A percentile compares a stretch with the other conserved stretches of the same genome.
Evolutionary conservation across 2,888 invertebrate genomes (phyloP).

Genomic region (Drosophila tripunctata): DNA sequence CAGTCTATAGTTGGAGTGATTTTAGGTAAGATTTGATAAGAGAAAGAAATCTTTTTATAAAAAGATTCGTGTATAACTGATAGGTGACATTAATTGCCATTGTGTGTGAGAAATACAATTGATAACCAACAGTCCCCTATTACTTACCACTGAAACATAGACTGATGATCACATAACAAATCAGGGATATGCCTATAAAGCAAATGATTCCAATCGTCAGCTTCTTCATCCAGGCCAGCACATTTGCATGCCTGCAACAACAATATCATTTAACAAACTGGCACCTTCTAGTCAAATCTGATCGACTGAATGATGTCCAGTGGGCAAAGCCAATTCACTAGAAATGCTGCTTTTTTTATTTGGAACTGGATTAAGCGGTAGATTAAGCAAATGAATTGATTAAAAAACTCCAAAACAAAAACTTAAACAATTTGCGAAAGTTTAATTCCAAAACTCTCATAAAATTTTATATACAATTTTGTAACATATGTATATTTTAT

Average conservation of each 20-base stretch:
- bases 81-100: constrained; percentile 26
- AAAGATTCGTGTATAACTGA: too few species aligned
- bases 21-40: constrained; percentile 13
- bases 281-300: not conserved
- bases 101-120: constrained; percentile 26
- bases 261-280: not conserved
- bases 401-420: not conserved
- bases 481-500: too few species aligned
- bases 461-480: too few species aligned
- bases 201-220: constrained; percentile 82
- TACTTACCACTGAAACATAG: constrained; percentile 82
- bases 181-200: constrained; percentile 82
- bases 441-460: too few species aligned
- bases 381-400: not conserved
- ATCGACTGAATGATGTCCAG: not conserved
- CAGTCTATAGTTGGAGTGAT: constrained; percentile 66
- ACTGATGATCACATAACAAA: constrained; percentile 82
- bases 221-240: constrained; percentile 83
- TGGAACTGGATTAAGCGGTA: too few species aligned
- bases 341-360: not conserved
- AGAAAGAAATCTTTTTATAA: not conserved
- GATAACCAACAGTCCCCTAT: not conserved
- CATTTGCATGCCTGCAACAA: constrained; percentile 75
- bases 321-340: not conserved
- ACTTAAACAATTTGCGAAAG: not conserved